Conservation (phyloP, 2,113 vertebrate species). For the Gadus macrocephalus region DNA sequence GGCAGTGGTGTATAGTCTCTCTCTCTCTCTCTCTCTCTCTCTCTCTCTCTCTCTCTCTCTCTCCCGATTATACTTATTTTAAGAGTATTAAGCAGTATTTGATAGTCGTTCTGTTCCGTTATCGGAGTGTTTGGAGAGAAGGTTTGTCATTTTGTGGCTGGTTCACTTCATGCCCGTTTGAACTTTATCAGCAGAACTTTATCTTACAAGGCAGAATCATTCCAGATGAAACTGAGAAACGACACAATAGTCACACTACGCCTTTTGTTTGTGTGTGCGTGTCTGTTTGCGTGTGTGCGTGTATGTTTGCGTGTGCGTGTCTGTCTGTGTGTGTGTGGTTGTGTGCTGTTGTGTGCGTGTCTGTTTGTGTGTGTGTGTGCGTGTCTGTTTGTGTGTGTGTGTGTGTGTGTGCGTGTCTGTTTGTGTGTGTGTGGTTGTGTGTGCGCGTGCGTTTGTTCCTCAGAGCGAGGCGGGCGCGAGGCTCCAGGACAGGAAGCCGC, state of each 20-base stretch:
- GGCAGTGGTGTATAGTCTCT: not conserved
- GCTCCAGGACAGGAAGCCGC: slow-evolving; percentile 74
- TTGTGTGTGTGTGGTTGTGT: not conserved
- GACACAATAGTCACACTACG: too few relatives aligned
- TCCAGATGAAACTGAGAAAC: too few relatives aligned
- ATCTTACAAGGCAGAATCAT: too few relatives aligned
- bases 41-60: too few relatives aligned
- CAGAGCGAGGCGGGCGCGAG: slow-evolving; percentile 70
- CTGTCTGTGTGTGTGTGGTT: slow-evolving; percentile 19
- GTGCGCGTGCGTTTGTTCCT: slow-evolving; percentile 10
- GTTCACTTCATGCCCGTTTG: too few relatives aligned
- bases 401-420: not conserved
- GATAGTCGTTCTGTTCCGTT: too few relatives aligned
- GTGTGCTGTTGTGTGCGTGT: slow-evolving; percentile 14
- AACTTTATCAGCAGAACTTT: too few relatives aligned
- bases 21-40: too few relatives aligned
- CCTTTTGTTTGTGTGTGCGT: not conserved
- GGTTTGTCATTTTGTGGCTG: too few relatives aligned
- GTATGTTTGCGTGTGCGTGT: not conserved
- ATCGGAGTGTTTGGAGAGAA: too few relatives aligned
- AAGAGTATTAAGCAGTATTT: too few relatives aligned
- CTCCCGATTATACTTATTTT: too few relatives aligned
- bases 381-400: not conserved
- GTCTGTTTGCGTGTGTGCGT: not conserved
- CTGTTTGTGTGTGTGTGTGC: not conserved